Evolutionary conservation across 2,113 vertebrate genomes (phyloP), one percentile per base, ranked within the genome.

Genomic region (Nothocercus nigrocapillus): DNA sequence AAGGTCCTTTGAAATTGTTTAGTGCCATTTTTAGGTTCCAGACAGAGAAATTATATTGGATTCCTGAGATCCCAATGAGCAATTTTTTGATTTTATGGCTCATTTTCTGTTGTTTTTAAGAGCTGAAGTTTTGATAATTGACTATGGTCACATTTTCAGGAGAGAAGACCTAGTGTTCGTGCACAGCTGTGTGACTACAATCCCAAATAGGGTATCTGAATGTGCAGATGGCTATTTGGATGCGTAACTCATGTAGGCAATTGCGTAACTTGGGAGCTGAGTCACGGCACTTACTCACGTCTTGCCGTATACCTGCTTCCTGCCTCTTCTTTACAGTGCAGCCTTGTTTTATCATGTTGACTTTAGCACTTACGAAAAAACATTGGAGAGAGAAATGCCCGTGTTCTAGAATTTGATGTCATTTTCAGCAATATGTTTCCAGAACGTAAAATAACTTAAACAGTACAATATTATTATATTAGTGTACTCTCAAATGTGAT

Each of bases 231-330:
- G 22, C 70, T 18, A 85, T 85, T 82, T 87, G 75, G 77, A 87
- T 91, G 70, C 86, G 67, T 85, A 91, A 87, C 73, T 92, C 91
- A 49, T 53, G 83, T 64, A 93, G 91, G 77, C 93, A 93, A 72
- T 81, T 85, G 70, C 72, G 83, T 85, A 28, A 81, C 91, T 94
- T 85, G 42, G 78, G 67, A 93, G n/a, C 11, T 94, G 95, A 96
- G 89, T 95, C 96, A 96, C 49, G 40, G 49, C 75, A 45, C 84
- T 96, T 95, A 89, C 70, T 96, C 91, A 95, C 85, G 59, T 54
- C 87, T 95, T 95, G 94, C 93, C 95, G 91, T 97, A 89, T 80
- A 82, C 78, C 62, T 82, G 12, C 40, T 49, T 70, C 91, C 85
- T 94, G 82, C 67, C 13, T 89, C 49, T 89, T 61, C 75, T 76